Evolutionary conservation across 2,888 invertebrate genomes (phyloP), one percentile per base, ranked within the genome.

Genomic region (Herminia tarsipennalis): DNA sequence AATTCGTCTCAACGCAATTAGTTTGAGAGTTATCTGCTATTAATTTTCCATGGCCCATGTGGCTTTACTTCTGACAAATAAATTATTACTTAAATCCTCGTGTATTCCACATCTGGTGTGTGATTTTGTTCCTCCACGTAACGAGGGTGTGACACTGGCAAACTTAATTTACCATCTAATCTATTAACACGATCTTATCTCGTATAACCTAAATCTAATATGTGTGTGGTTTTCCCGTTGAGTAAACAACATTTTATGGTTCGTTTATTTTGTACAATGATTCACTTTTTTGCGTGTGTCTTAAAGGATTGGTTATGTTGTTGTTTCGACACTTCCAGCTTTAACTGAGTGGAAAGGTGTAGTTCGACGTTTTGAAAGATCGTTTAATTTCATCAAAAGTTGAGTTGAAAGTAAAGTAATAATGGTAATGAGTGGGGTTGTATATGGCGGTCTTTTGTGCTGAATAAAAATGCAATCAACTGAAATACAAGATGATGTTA

Each of bases 141-240:
- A 81, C 79, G 72, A 83, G 80, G 83, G 81, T 81, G 76, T 72
- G 81, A 81, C 80, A 80, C 51, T 71, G 55, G 65, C 72, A 71
- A 80, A 82, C 76, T 79, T 78, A 72, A 77, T 80, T 79, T 76
- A 66, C 58, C 72, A 73, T 76, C 64, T 76, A 76, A 80, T 80
- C 77, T 78, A 78, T 79, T 81, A 80, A 75, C 74, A 65, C 60
- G 58, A 64, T 68, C 69, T 76, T 76, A 74, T 78, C 73, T 70
- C 44, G 25, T 24, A 32, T 56, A 68, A 64, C 62, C 67, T 63
- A 63, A 68, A 73, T 73, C 38, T 52, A 42, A 61, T 57, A 62
- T 56, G 38, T 55, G 51, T 66, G 49, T 51, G 49, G 55, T 48
- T 61, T 60, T 32, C 16, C 13, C 8, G 30, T 14, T 20, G n/a